Conservation (phyloP, 2,113 vertebrate genomes). For the Myodes glareolus region DNA sequence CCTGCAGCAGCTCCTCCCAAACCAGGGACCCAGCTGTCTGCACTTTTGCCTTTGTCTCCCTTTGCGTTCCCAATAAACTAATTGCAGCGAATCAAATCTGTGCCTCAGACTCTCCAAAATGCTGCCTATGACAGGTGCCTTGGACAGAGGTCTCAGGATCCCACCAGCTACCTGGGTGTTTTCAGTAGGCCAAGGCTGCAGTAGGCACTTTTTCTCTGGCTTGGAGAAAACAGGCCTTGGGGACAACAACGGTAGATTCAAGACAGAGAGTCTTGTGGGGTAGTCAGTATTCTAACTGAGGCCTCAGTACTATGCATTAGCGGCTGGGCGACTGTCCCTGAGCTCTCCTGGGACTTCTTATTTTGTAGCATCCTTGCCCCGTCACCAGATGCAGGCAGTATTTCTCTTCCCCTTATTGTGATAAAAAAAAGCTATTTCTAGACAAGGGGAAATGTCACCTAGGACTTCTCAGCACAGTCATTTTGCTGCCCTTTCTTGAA, state of each 20-base stretch:
- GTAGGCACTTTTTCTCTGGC: neutral
- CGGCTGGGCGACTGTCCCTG: neutral
- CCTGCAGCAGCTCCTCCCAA: slow-evolving; percentile 1
- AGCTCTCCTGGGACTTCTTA: neutral
- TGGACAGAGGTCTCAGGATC: neutral
- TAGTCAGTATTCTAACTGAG: neutral
- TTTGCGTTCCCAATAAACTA: slow-evolving; percentile 77
- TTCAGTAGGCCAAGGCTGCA: neutral
- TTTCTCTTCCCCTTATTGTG: neutral
- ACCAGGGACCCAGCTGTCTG: neutral
- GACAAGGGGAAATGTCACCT: neutral
- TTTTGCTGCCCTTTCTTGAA: neutral
- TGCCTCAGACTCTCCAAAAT: slow-evolving; percentile 49
- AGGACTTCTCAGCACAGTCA: neutral
- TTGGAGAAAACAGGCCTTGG: neutral
- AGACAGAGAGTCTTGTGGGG: neutral
- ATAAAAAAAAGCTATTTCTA: neutral
- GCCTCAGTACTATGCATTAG: neutral
- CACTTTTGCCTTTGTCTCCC: slow-evolving; percentile 49
- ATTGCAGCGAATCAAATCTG: slow-evolving; percentile 65
- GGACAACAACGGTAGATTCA: neutral
- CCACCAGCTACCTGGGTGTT: neutral
- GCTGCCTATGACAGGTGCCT: neutral
- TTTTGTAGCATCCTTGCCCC: neutral
- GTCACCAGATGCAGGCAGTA: neutral